Evolutionary conservation across 2,113 vertebrate genomes (phyloP), one percentile per base, ranked within the genome.

Genomic region (Cavia aperea): DNA sequence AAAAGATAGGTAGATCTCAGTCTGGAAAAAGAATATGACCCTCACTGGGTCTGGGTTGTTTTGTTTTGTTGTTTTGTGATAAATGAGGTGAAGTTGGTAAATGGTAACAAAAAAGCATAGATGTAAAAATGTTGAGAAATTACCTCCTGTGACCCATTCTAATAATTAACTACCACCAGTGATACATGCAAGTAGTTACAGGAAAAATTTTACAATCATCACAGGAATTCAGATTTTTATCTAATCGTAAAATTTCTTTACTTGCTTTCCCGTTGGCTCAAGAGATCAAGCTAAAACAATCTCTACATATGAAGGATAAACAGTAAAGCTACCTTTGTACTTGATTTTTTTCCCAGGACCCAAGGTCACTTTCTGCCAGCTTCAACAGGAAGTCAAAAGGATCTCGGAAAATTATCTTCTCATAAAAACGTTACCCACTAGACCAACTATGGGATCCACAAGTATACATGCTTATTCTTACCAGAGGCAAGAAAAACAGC

Each of bases 221-320:
- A 60, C 31, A 88, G 63, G 21, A 81, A 94, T 94, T 95, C 79
- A 84, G 51, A 95, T 88, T 66, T 93, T 90, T 93, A 88, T 92
- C 54, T 87, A 66, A 39, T 8, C 26, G 75, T 92, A 92, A 65
- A n/a, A 58, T 94, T 77, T 93, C 60, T 85, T 90, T 93, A 93
- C n/a, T 87, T 66, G 19, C 65, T 86, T 89, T 77, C 60, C 54
- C 88, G 29, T 72, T 94, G 56, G 16, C 54, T 95, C 60, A 88
- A 72, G 26, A 86, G 93, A 23, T 90, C 70, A 77, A 85, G 36
- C 49, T 72, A 91, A 95, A 78, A 77, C 2, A 94, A 63, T 89
- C 21, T 87, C 19, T 84, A n/a, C 70, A 86, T 86, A 78, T 21
- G 70, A 94, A 89, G 16, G 12, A 68, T 86, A 86, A 90, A 68